Evolutionary conservation across 2,113 vertebrate species (phyloP).

Genomic region (Tonatia bakeri): DNA sequence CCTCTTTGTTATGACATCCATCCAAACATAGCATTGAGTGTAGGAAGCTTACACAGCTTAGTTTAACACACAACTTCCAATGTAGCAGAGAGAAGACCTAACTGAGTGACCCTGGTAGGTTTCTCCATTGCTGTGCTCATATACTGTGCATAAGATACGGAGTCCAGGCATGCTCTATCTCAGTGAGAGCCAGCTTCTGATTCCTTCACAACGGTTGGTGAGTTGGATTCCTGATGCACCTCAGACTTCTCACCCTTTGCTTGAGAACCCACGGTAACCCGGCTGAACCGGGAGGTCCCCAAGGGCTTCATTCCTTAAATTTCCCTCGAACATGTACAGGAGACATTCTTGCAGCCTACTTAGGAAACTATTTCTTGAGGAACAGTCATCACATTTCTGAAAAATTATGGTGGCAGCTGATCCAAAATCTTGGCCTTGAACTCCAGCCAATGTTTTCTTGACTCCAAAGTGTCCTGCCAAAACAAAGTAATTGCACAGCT

Average conservation of each 20-base stretch:
- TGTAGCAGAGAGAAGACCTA: background rate
- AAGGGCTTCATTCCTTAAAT: slow-evolving; percentile 61
- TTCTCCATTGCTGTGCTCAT: background rate
- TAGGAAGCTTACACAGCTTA: background rate
- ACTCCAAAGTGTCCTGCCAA: slow-evolving; percentile 80
- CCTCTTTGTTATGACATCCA: background rate
- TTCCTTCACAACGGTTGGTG: background rate
- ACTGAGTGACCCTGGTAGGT: background rate
- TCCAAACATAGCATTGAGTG: background rate
- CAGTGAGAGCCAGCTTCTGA: background rate
- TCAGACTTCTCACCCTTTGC: background rate
- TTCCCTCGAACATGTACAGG: slow-evolving; percentile 51
- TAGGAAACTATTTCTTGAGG: slow-evolving; percentile 83
- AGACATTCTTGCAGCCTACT: slow-evolving; percentile 77
- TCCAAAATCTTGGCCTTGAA: slow-evolving; percentile 82
- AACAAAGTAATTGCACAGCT: slow-evolving; percentile 80
- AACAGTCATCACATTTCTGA: slow-evolving; percentile 82
- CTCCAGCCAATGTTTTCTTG: slow-evolving; percentile 80
- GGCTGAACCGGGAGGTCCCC: background rate
- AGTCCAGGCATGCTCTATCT: background rate
- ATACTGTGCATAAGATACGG: background rate
- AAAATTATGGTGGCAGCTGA: slow-evolving; percentile 79
- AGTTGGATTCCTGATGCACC: background rate
- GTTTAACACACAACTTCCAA: background rate
- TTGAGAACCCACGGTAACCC: background rate